A percentile compares a stretch with the other conserved stretches of the same genome.
These are phyloP conservation scores for Leucoptera coffeella DNA, from an alignment of 2,888 invertebrate species.

Conservation along the genomic window DNA sequence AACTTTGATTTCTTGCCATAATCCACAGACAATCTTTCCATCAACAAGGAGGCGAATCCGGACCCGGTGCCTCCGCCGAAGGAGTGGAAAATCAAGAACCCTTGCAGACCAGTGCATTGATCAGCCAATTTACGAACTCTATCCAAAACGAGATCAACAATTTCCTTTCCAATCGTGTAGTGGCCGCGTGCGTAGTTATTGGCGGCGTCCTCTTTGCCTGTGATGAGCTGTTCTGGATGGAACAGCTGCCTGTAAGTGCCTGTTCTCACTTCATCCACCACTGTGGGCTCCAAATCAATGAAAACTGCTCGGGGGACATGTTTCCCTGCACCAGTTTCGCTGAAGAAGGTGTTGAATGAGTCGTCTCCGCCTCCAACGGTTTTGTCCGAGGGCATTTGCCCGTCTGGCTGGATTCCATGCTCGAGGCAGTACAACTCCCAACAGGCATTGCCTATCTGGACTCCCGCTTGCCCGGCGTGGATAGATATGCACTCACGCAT, in stretches of 20 bases:
- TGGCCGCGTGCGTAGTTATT: conserved; percentile 89
- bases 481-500: conserved; percentile 47
- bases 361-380: conserved; percentile 75
- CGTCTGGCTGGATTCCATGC: no score
- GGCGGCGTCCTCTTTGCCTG: conserved; percentile 84
- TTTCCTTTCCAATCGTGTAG: conserved; percentile 80
- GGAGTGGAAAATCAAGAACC: conserved; percentile 82
- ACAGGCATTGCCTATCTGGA: conserved; percentile 82
- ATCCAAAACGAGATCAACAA: conserved; percentile 72
- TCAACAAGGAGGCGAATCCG: conserved; percentile 79
- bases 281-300: conserved; percentile 84
- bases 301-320: conserved; percentile 83
- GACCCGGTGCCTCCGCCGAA: conserved; percentile 82
- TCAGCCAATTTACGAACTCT: conserved; percentile 68
- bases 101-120: conserved; percentile 75
- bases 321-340: conserved; percentile 83
- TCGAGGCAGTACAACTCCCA: no score
- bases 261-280: conserved; percentile 76
- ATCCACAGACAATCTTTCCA: conserved; percentile 82
- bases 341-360: no score
- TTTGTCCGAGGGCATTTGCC: conserved; percentile 78
- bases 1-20: no score
- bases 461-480: conserved; percentile 55
- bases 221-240: no score
- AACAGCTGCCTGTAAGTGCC: conserved; percentile 77